Conservation (phyloP, 2,113 vertebrate genomes). For the Equus przewalskii region DNA sequence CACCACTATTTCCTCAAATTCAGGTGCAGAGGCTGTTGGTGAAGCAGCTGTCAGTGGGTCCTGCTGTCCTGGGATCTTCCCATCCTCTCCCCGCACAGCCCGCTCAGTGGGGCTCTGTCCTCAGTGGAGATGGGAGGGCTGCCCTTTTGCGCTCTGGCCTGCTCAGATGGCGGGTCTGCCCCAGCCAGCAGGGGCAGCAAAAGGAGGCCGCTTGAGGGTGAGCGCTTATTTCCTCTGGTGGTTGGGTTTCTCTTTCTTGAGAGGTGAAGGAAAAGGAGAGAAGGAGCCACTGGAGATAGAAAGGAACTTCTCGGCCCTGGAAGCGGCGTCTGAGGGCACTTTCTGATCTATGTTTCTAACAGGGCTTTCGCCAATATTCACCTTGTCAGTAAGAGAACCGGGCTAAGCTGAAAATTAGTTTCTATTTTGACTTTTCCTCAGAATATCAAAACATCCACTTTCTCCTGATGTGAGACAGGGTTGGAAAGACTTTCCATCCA, state of each 20-base stretch:
- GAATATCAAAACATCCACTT: not conserved
- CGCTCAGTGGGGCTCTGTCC: accelerated
- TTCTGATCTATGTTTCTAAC: not conserved
- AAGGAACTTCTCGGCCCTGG: not conserved
- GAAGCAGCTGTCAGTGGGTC: not conserved
- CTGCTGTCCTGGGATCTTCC: not conserved
- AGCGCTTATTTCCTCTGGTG: not conserved
- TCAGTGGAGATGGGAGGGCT: not conserved
- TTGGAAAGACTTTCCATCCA: not conserved
- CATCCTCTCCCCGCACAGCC: not conserved
- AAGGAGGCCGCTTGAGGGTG: not conserved
- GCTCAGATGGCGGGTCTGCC: not conserved
- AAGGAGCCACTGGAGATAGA: not conserved
- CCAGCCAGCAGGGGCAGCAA: not conserved
- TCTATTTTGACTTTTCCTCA: constrained; percentile 27
- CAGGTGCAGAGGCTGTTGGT: not conserved
- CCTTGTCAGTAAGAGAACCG: accelerated
- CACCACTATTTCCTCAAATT: not conserved
- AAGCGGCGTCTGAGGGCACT: not conserved
- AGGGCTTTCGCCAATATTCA: not conserved
- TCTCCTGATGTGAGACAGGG: not conserved
- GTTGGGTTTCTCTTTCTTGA: not conserved
- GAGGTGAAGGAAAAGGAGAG: not conserved
- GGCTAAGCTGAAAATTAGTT: not conserved
- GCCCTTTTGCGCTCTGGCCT: not conserved